Evolutionary conservation across 2,797 vertebrate genomes (phyloP).

Genomic region (Eulemur rubriventer): DNA sequence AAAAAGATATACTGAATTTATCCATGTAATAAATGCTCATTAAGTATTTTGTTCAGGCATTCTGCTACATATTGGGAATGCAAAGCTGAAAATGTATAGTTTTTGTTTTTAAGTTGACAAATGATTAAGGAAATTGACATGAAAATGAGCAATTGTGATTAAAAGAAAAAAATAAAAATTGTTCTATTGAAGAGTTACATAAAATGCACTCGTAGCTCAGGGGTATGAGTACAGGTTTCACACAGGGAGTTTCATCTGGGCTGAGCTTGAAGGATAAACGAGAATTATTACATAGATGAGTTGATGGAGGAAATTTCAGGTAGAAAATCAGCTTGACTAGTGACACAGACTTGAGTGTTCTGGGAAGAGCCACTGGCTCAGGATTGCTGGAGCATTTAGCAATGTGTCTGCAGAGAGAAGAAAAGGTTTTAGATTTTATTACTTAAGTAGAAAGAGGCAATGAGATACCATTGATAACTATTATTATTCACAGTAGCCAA

Average conservation of each 20-base stretch:
- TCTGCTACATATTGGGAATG: neutral
- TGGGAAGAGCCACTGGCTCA: neutral
- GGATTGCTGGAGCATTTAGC: neutral
- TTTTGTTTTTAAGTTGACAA: neutral
- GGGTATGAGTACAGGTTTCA: neutral
- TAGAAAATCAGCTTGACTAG: neutral
- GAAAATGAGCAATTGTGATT: neutral
- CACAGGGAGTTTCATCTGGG: neutral
- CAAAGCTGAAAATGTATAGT: neutral
- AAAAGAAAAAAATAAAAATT: neutral
- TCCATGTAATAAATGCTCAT: neutral
- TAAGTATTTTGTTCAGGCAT: neutral
- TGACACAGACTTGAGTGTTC: neutral
- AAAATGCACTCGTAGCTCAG: neutral
- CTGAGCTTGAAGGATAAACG: neutral
- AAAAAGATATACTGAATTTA: slow-evolving; percentile 8
- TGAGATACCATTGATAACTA: neutral
- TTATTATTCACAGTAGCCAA: neutral
- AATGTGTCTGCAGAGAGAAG: neutral
- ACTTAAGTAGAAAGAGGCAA: neutral
- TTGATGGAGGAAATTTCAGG: neutral
- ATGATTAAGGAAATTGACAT: neutral
- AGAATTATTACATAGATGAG: neutral
- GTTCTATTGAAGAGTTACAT: neutral
- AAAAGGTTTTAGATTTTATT: neutral